Evolutionary conservation across 2,797 vertebrate genomes (phyloP), one percentile per base, ranked within the genome.

Genomic region (Lophius americanus): DNA sequence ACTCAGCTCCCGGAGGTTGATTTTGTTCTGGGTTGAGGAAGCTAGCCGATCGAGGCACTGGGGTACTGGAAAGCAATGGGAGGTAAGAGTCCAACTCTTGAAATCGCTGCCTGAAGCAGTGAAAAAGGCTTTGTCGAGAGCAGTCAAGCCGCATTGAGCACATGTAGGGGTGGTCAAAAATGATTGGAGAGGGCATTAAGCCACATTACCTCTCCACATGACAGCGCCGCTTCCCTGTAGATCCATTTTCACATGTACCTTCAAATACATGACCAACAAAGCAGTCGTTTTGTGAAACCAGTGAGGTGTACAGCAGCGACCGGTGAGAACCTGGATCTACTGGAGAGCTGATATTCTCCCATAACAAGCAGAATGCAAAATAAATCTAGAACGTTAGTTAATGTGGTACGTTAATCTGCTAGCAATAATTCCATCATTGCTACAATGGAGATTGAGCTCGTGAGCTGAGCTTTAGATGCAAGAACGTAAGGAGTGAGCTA

Each of bases 111-210:
- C 73, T 64, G 58, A 56, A 83, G 83, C 68, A 43, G 58, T 43
- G 23, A 23, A 23, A 61, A 55, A 65, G 70, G 76, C 65, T 68
- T 56, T 64, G 79, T 50, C 64, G 82, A 23, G 82, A 78, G 77
- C 74, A 51, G 81, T 89, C 81, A 86, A 78, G 83, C 79, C 62
- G 81, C 88, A 87, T 76, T 87, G 83, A 89, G 72, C 85, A 81
- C 83, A 82, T 82, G 83, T 62, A 81, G 70, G 64, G 68, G 69
- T 51, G 72, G 79, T 80, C 70, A 68, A 3, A 64, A 85, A 83
- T 70, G 64, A 90, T 83, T 74, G 85, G 66, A 85, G 70, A 56
- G 72, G 70, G 76, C 78, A 87, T 87, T 83, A 86, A 88, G 83
- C 77, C 79, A 80, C 79, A 82, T 82, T 86, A 83, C 76, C 76